Evolutionary conservation across 2,797 vertebrate genomes (phyloP).

Genomic region (Lutjanus campechanus): DNA sequence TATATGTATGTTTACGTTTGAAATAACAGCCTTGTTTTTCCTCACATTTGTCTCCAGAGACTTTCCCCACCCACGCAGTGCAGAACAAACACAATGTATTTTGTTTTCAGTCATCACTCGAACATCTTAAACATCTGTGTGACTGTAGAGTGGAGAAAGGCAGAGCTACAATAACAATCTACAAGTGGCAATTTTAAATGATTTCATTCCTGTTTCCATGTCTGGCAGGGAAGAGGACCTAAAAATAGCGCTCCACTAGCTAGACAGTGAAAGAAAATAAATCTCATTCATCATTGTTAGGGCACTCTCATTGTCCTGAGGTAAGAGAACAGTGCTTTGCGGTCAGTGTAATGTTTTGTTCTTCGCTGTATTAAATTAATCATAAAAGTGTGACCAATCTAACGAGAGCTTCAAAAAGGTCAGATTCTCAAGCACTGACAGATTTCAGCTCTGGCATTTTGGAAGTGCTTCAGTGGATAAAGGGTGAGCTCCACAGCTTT

Average conservation of each 20-base stretch:
- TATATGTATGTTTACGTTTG: conserved; percentile 46
- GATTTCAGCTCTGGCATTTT: conserved; percentile 67
- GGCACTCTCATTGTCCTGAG: conserved; percentile 61
- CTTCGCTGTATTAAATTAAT: conserved; percentile 67
- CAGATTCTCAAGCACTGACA: conserved; percentile 62
- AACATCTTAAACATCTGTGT: conserved; percentile 48
- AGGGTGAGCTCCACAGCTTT: conserved; percentile 36
- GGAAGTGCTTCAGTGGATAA: conserved; percentile 42
- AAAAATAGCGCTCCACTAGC: conserved; percentile 72
- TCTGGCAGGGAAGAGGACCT: conserved; percentile 71
- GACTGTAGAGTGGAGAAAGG: conserved; percentile 33
- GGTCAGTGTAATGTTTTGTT: conserved; percentile 58
- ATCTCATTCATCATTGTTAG: conserved; percentile 69
- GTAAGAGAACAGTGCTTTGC: conserved; percentile 40
- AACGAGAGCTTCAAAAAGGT: conserved; percentile 79
- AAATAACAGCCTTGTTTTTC: conserved; percentile 47
- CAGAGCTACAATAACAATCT: conserved; percentile 50
- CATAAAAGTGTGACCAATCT: conserved; percentile 54
- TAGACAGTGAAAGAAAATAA: conserved; percentile 69
- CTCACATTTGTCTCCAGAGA: conserved; percentile 53
- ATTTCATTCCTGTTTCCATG: conserved; percentile 70
- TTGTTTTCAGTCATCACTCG: conserved; percentile 35
- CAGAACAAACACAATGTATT: conserved; percentile 30
- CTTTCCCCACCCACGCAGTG: conserved; percentile 34
- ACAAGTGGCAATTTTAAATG: conserved; percentile 58